Conservation (phyloP, 2,113 vertebrate species). For the Spilogale gracilis region DNA sequence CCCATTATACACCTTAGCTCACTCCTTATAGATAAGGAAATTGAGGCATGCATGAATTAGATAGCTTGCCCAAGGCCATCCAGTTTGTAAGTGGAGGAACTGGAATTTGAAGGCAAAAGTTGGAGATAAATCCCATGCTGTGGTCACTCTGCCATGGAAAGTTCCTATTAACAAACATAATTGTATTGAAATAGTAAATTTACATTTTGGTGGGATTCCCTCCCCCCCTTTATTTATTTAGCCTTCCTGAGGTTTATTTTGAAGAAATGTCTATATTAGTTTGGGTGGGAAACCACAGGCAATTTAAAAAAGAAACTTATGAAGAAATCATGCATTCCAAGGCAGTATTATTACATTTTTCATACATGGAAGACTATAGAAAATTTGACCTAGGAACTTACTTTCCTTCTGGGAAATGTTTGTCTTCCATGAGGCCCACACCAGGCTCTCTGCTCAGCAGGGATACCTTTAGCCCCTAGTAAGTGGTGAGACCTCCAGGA, state of each 20-base stretch:
- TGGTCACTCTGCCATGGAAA: neutral
- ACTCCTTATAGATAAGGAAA: neutral
- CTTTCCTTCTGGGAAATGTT: constrained; percentile 10
- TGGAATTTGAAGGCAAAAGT: neutral
- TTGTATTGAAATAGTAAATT: constrained; percentile 47
- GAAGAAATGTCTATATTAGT: constrained; percentile 51
- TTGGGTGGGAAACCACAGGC: constrained; percentile 32
- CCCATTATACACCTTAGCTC: neutral
- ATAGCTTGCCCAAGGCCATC: neutral
- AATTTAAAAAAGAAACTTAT: neutral
- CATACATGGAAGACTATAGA: constrained; percentile 31
- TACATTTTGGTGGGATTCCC: neutral
- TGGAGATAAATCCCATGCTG: neutral
- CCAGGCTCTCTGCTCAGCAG: no score
- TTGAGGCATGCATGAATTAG: neutral
- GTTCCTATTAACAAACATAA: neutral
- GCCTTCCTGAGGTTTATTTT: constrained; percentile 55
- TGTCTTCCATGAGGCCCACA: neutral
- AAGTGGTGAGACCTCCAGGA: neutral
- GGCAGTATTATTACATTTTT: constrained; percentile 30
- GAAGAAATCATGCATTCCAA: constrained; percentile 46
- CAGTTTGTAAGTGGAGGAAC: neutral
- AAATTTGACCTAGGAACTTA: constrained; percentile 48
- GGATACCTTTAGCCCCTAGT: neutral
- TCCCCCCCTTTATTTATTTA: neutral